Evolutionary conservation across 2,797 vertebrate genomes (phyloP), one percentile per base, ranked within the genome.

Genomic region (Miichthys miiuy): DNA sequence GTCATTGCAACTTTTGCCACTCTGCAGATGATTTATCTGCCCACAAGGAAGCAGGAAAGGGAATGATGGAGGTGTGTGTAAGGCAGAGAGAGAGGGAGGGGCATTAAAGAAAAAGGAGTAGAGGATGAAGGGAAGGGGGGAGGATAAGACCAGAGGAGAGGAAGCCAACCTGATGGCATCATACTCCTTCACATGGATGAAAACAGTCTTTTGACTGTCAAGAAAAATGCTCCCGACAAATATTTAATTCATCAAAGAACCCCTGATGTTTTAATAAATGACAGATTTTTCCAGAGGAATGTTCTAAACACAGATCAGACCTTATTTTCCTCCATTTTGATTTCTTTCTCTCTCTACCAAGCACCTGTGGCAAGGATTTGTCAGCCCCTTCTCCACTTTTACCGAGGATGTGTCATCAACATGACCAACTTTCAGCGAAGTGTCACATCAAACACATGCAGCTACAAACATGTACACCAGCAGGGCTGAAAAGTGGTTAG

Each of bases 21-120:
- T 85, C 87, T 82, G 82, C 80, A 74, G 74, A 89, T 86, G 90
- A 90, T 92, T 87, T 88, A 90, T 90, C 84, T 83, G 77, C 87
- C 86, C 79, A 88, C 72, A 69, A 88, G 82, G 75, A 86, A 79
- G 79, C 62, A 77, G 67, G 60, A 46, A 78, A 55, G 50, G 76
- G 62, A 76, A 77, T 69, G 75, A 82, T 64, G 63, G 75, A 80
- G 67, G 72, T 72, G 51, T 69, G 82, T 75, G 69, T 81, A 73
- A 72, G n/a, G 44, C 61, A 46, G 50, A 46, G 64, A 12, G 51
- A 51, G 50, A 1, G 12, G 46, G 75, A 9, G 56, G 60, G 62
- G 74, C 30, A 71, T 60, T 76, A 62, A 72, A 64, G 67, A 68
- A 69, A 80, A 76, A 84, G 47, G 30, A 77, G 60, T 41, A 66